These are phyloP conservation scores for Episyrphus balteatus DNA, from an alignment of 1,140 invertebrate species.

Conservation along the genomic window DNA sequence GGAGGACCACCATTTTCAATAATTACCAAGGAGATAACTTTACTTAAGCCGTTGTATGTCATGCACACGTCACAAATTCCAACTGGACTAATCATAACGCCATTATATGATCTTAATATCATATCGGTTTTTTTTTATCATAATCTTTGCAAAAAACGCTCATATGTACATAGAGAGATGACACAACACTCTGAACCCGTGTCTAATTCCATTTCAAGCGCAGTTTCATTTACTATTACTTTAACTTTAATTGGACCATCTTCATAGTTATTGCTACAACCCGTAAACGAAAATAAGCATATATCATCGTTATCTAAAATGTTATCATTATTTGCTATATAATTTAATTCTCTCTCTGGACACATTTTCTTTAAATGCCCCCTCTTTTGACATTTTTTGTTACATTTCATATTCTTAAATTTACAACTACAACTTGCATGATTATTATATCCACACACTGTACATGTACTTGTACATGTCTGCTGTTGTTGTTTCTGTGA, in stretches of 20 bases:
- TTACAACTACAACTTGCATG: background rate
- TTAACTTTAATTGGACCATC: background rate
- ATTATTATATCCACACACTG: background rate
- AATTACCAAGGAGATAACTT: background rate
- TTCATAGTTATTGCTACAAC: background rate
- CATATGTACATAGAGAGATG: background rate
- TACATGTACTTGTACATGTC: too few species aligned
- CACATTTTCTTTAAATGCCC: background rate
- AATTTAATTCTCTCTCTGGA: background rate
- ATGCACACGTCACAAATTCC: background rate
- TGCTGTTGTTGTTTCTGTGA: background rate
- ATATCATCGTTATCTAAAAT: background rate
- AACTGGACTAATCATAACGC: background rate
- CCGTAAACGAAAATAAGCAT: too few species aligned
- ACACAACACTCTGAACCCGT: background rate
- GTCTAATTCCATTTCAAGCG: background rate
- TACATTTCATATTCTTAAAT: background rate
- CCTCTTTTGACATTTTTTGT: background rate
- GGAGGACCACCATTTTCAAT: constrained; percentile 12
- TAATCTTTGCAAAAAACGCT: background rate
- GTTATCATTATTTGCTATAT: background rate
- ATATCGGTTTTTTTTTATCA: background rate
- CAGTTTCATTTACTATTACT: background rate
- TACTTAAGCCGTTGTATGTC: background rate
- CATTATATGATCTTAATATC: background rate